Base-by-base conservation (phyloP, 1,140 invertebrate species). In the Portunus trituberculatus region DNA sequence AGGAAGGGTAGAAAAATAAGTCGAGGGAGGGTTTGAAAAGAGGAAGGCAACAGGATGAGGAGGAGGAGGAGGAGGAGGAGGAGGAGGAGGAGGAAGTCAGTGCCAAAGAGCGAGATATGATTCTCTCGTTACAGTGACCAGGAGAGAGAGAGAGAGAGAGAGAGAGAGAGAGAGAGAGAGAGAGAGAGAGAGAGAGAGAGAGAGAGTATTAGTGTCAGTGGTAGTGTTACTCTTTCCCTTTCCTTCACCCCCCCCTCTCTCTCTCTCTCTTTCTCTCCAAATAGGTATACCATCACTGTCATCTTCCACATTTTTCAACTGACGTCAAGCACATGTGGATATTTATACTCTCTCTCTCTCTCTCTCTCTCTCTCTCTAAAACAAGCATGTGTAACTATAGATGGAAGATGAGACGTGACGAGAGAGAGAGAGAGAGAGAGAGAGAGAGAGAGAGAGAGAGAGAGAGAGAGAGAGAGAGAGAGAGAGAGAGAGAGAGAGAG, bases 81-180 rank as follows among this genome's bases (percentile, higher is more conserved):
- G n/a, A 76, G n/a, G n/a, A 20, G n/a, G 67, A n/a, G 67, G n/a
- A 20, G n/a, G 67, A n/a, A 76, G 67, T 25, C 52, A 59, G 52
- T 59, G 52, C 52, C 52, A 59, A 59, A 59, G 52, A 59, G 52
- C 3, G 52, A 59, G 52, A 59, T 59, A 59, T 59, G 52, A 20
- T 59, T 59, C 67, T 76, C 25, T 25, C n/a, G 67, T 76, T 76
- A 76, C 67, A 76, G 67, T 76, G 84, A 87, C 84, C 84, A 87
- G 84, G 29, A 92, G 48, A 16, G 91, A 32, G 4, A 92, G 91
- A 92, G 67, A 20, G n/a, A n/a, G 91, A 83, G 91, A 32, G n/a
- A 28, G 45, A 20, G 91, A 25, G 67, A 31, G 29, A 20, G 52
- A 16, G 16, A 88, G 86, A 88, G 86, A 88, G 86, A 32, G 29